Percentiles rank a stretch among this genome's conserved stretches.
Evolutionary conservation across 2,888 invertebrate species (phyloP).

Genomic region (Thecocarcelia acutangulata): DNA sequence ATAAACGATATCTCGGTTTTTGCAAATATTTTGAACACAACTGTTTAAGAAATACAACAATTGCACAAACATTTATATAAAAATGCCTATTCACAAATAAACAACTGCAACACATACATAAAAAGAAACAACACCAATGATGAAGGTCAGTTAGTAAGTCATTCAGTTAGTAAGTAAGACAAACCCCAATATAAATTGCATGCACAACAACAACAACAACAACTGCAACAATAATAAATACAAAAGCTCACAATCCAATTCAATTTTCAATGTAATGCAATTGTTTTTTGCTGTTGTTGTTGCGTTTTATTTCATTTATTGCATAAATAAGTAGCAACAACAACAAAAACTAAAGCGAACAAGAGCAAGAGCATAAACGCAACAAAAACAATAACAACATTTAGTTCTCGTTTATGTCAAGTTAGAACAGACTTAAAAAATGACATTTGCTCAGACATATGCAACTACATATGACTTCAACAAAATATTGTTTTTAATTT

Average conservation of each 20-base stretch:
- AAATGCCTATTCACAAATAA: background rate
- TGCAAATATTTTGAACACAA: background rate
- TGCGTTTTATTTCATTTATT: slow-evolving; percentile 36
- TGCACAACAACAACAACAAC: slow-evolving; percentile 9
- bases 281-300: slow-evolving; percentile 33
- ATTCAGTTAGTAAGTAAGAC: slow-evolving; percentile 63
- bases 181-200: slow-evolving; percentile 45
- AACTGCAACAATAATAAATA: slow-evolving; percentile 9
- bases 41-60: slow-evolving; percentile 9
- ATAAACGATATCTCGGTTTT: too few species aligned
- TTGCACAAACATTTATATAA: too few species aligned
- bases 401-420: slow-evolving; percentile 17
- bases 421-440: background rate
- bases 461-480: too few species aligned
- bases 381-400: slow-evolving; percentile 11
- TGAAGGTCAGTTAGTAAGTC: slow-evolving; percentile 66
- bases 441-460: background rate
- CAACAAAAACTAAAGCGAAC: background rate
- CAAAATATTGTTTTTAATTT: too few species aligned
- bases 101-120: background rate
- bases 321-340: slow-evolving; percentile 18
- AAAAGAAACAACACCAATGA: slow-evolving; percentile 19
- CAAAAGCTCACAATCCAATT: slow-evolving; percentile 53
- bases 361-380: slow-evolving; percentile 17
- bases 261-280: slow-evolving; percentile 59